Evolutionary conservation across 2,113 vertebrate genomes (phyloP).

Genomic region (Brevimyrus niger): DNA sequence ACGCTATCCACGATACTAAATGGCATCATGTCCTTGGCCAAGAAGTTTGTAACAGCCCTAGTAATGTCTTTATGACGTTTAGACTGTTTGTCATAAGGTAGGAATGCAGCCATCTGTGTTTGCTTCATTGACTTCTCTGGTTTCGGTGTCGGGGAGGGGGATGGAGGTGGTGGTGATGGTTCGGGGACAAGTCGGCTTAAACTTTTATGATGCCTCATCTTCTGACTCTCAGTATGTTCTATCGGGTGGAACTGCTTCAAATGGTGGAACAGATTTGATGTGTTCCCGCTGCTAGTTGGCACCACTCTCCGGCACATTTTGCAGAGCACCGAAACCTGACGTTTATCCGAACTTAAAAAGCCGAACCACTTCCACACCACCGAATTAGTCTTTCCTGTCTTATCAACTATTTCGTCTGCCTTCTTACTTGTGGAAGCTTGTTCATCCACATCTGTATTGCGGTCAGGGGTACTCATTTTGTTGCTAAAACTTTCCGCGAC

Average conservation of each 20-base stretch:
- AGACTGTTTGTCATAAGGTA: neutral
- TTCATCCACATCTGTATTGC: neutral
- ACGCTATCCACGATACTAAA: neutral
- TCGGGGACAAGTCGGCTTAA: neutral
- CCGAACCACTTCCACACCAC: neutral
- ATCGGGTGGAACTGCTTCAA: neutral
- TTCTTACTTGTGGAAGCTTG: neutral
- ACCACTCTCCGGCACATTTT: neutral
- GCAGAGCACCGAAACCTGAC: neutral
- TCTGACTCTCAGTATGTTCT: neutral
- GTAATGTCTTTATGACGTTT: neutral
- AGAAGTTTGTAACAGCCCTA: neutral
- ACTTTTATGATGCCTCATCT: neutral
- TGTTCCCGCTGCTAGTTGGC: neutral
- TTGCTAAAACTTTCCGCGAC: neutral
- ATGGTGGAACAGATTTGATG: neutral
- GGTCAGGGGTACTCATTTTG: neutral
- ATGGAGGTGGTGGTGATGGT: neutral
- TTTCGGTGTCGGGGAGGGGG: neutral
- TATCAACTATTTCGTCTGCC: neutral
- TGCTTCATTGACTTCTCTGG: neutral
- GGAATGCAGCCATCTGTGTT: neutral
- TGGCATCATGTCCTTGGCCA: neutral
- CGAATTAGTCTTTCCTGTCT: neutral
- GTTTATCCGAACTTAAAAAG: neutral